Evolutionary conservation across 2,113 vertebrate genomes (phyloP).

Genomic region (Pelmatolapia mariae): DNA sequence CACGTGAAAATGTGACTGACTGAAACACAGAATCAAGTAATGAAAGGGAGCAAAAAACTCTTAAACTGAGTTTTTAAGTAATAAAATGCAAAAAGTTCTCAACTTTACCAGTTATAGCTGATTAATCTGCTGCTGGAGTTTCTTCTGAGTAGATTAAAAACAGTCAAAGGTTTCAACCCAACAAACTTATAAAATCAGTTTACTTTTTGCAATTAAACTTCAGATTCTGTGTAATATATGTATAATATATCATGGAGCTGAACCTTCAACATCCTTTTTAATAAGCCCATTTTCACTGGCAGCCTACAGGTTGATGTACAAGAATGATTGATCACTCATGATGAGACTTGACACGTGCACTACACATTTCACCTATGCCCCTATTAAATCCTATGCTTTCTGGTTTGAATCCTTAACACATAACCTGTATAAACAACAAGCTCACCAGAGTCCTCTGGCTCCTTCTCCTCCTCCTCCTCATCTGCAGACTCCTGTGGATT

Average conservation of each 20-base stretch:
- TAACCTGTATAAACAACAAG: neutral
- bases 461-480: constrained; percentile 82
- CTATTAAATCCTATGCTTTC: neutral
- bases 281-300: neutral
- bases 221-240: neutral
- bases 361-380: neutral
- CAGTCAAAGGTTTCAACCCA: neutral
- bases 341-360: neutral
- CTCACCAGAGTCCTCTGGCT: constrained; percentile 79
- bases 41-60: neutral
- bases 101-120: rapidly evolving
- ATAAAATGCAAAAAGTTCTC: neutral
- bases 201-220: neutral
- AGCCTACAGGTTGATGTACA: neutral
- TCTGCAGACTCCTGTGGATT: constrained; percentile 88
- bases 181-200: neutral
- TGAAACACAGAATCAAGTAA: neutral
- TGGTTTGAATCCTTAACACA: neutral
- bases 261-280: neutral
- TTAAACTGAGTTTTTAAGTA: neutral
- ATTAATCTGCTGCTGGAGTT: neutral
- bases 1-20: neutral
- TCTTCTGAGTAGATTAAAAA: neutral
- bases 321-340: neutral
- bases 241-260: neutral